phyloP scores from a whole-genome alignment of 2,888 invertebrate species.

The Notodonta ziczac region DNA sequence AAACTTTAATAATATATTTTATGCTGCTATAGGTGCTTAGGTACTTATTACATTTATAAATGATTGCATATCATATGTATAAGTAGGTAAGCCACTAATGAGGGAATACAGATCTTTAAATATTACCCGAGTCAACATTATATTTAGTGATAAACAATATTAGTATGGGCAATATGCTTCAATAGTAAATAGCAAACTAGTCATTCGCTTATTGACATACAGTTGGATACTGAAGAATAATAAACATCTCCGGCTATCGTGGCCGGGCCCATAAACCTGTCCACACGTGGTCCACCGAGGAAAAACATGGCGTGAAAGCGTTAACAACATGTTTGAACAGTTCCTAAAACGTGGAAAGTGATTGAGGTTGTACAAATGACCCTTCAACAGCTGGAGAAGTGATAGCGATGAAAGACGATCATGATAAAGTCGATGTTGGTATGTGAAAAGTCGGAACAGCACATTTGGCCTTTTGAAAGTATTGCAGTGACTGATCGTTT shows the following conservation, averaged over 20 bases:
- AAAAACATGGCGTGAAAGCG: constrained; percentile 21
- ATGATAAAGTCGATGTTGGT: neutral
- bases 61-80: too few relatives aligned
- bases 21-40: too few relatives aligned
- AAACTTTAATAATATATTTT: too few relatives aligned
- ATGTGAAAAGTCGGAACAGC: neutral
- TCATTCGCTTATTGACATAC: constrained; percentile 20
- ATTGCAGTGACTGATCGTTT: too few relatives aligned
- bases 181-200: constrained; percentile 11
- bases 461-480: neutral
- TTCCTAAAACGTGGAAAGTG: constrained; percentile 41
- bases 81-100: neutral
- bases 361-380: constrained; percentile 27
- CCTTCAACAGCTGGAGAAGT: neutral
- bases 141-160: neutral
- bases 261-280: constrained; percentile 27
- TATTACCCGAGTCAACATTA: neutral
- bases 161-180: neutral
- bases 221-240: constrained; percentile 20
- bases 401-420: constrained; percentile 4
- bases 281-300: constrained; percentile 11
- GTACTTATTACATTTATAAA: too few relatives aligned
- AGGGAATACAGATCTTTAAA: neutral
- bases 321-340: constrained; percentile 19
- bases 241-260: constrained; percentile 26